Base-by-base conservation (phyloP, 2,797 vertebrate species). In the Cryptoblepharus egeriae region DNA sequence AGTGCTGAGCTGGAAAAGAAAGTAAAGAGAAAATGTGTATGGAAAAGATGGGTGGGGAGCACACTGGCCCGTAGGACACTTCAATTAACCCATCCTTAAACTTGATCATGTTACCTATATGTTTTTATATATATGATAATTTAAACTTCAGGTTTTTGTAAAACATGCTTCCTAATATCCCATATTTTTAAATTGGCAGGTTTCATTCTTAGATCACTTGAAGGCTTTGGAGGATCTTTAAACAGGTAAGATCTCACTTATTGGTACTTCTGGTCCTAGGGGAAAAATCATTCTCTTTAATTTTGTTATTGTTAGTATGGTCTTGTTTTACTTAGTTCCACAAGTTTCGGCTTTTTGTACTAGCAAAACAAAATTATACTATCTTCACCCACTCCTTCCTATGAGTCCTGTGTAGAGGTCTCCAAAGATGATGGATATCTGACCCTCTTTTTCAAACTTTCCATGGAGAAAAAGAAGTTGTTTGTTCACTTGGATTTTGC, bases 141-240 rank as follows among this genome's bases (percentile, higher is more conserved):
- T 8, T 67, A 26, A 77, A 49, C 11, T 69, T 10, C 10, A 57
- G 45, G 39, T 35, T 42, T 45, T n/a, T 58, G 6, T 26, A 49
- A 30, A 45, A 10, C 35, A 15, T 15, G 49, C 58, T 76, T 69
- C 2, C 18, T 63, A 81, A 85, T 78, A 5, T 68, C 79, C 52
- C 58, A 55, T 67, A 63, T 88, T 85, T n/a, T 92, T 11, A 84
- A 85, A 87, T 85, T 76, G 73, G 77, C 92, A 93, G 92, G 45
- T 89, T 84, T 63, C 82, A 75, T 24, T 72, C 42, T 89, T 71
- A 61, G 87, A 32, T 80, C 15, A 60, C 0, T 10, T 28, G 79
- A 88, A 87, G 83, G 18, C n/a, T 87, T 79, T 78, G 90, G 75
- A 83, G 74, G 78, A 67, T 86, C 83, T 71, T 85, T 75, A 73